Evolutionary conservation across 2,113 vertebrate species (phyloP).

Genomic region (Melanerpes formicivorus): DNA sequence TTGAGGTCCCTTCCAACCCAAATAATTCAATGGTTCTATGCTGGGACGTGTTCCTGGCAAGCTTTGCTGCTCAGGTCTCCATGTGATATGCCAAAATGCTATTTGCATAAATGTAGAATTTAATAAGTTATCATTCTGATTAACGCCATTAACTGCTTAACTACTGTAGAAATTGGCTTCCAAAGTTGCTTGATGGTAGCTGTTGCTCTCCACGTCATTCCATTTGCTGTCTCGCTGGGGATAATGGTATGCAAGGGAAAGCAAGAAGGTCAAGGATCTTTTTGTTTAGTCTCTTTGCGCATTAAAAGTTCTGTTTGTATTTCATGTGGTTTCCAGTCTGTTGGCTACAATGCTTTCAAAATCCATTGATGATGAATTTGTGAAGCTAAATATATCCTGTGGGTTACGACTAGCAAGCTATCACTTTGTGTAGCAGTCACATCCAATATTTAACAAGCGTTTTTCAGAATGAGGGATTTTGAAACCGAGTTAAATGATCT

Average conservation of each 20-base stretch:
- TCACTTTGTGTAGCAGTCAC: conserved; percentile 43
- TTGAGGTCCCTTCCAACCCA: too few species aligned
- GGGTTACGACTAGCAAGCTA: conserved; percentile 62
- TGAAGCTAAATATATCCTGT: conserved; percentile 63
- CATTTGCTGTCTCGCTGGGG: conserved; percentile 56
- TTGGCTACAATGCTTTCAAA: conserved; percentile 38
- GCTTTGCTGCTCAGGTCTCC: conserved; percentile 16
- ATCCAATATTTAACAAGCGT: conserved; percentile 60
- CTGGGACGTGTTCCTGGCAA: conserved; percentile 2
- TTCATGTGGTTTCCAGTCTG: conserved; percentile 55
- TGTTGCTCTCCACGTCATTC: conserved; percentile 37
- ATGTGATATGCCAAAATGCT: neutral
- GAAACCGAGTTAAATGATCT: neutral
- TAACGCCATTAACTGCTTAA: conserved; percentile 62
- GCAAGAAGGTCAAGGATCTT: conserved; percentile 74
- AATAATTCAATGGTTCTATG: neutral
- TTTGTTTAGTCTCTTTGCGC: conserved; percentile 67
- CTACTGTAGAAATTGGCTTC: conserved; percentile 61
- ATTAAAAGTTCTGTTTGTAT: conserved; percentile 73
- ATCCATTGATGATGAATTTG: conserved; percentile 66
- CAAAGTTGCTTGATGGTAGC: conserved; percentile 35
- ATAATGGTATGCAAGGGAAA: conserved; percentile 65
- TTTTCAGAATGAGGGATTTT: conserved; percentile 40
- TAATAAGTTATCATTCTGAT: conserved; percentile 57
- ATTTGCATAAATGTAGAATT: conserved; percentile 44